phyloP scores from a whole-genome alignment of 2,797 vertebrate genomes.

The Dryobates pubescens region DNA sequence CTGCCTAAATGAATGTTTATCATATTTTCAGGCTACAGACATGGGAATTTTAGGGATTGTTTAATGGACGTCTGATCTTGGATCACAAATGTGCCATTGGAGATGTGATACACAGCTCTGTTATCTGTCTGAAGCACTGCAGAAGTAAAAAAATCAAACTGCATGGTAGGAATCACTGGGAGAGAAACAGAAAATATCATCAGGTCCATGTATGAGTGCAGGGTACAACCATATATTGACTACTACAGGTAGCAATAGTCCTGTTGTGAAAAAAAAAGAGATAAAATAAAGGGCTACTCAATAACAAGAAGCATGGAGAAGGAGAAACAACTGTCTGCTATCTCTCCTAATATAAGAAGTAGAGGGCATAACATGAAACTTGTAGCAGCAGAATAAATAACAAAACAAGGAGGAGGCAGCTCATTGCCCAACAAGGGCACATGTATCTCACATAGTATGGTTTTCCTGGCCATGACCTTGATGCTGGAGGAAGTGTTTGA shows the following conservation, averaged over 20 bases:
- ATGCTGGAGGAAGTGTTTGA: background rate
- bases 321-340: background rate
- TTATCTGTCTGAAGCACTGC: background rate
- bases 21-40: background rate
- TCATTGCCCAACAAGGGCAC: background rate
- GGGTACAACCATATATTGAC: background rate
- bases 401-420: background rate
- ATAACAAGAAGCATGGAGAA: slow-evolving; percentile 27
- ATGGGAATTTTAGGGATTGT: background rate
- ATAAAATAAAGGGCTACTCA: slow-evolving; percentile 26
- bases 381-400: slow-evolving; percentile 43
- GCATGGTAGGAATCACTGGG: background rate
- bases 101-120: background rate
- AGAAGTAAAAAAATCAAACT: slow-evolving; percentile 21
- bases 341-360: slow-evolving; percentile 33
- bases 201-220: background rate
- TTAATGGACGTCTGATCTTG: background rate
- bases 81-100: background rate
- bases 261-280: background rate
- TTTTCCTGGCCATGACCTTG: background rate
- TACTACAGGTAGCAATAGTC: background rate
- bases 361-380: slow-evolving; percentile 37
- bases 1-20: background rate
- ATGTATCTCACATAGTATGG: background rate
- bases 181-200: slow-evolving; percentile 21